Base-by-base conservation (phyloP, 1,140 invertebrate genomes). In the Lepidotrigona ventralis region DNA sequence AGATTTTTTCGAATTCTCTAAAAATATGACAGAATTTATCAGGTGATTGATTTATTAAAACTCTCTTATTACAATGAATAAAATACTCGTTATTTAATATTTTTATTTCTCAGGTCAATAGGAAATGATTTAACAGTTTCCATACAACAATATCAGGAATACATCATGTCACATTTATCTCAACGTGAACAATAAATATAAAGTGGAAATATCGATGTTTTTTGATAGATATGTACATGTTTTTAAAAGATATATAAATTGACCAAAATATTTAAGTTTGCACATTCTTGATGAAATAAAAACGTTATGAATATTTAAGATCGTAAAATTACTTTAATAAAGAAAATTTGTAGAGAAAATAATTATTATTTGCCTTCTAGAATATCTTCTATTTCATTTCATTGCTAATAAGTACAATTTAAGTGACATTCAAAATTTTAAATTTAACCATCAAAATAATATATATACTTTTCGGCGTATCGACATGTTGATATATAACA, bases 61-160 rank as follows among this genome's bases (percentile, higher is more conserved):
- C 15, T 0, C 23, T 33, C 29, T 29, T 11, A 1, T 58, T 56
- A 19, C 4, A 60, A 60, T 17, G 4, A 39, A 56, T 29, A 60
- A 46, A 1, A 14, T 23, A 60, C 1, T n/a, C 19, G 33, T n/a
- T 46, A 51, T 19, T 72, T 5, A 19, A 26, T 33, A 19, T 78
- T 63, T 83, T 11, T 70, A 19, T 63, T 83, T 39, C 29, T 60
- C 23, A 83, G 81, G 81, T 70, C 64, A 46, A 69, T 78, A 51
- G 33, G 78, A 39, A 46, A 78, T 6, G 29, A 83, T 5, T 54
- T 83, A 26, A 83, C 53, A 83, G 17, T 17, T 63, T 66, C 46
- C 2, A 53, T 83, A 29, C 46, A 83, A 77, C 26, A 64, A 94
- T 88, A 95, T 93, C 80, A 88, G 95, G 9, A 95, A 95, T 86